phyloP scores from a whole-genome alignment of 2,888 invertebrate species.

The Drosophila vallismaia region DNA sequence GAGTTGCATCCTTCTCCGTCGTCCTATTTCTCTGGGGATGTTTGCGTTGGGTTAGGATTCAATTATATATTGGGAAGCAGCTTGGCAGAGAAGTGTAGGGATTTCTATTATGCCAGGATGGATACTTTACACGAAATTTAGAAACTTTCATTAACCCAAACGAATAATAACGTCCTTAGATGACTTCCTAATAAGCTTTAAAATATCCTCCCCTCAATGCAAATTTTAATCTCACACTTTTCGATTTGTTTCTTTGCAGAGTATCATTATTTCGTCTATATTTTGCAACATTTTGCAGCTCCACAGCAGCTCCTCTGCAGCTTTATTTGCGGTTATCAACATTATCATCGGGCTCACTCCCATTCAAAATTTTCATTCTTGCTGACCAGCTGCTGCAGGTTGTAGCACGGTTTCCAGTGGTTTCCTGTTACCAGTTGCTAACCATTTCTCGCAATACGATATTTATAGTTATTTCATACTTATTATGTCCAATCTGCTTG shows the following conservation, averaged over 20 bases:
- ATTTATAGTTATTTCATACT: slow-evolving; percentile 76
- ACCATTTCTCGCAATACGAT: slow-evolving; percentile 72
- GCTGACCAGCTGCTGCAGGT: slow-evolving; percentile 36
- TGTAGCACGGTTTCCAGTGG: neutral
- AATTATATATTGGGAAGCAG: slow-evolving; percentile 66
- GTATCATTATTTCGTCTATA: slow-evolving; percentile 6
- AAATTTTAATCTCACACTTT: neutral
- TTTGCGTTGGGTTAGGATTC: slow-evolving; percentile 72
- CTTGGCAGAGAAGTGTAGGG: slow-evolving; percentile 5
- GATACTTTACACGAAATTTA: neutral
- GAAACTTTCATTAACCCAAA: no score
- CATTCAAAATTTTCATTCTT: neutral
- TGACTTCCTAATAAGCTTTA: no score
- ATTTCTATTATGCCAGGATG: neutral
- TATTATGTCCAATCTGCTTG: slow-evolving; percentile 72
- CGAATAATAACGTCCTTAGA: no score
- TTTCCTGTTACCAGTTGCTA: slow-evolving; percentile 54
- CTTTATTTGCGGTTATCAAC: slow-evolving; percentile 65
- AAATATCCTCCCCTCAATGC: neutral
- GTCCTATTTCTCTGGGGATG: slow-evolving; percentile 72
- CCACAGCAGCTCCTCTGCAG: slow-evolving; percentile 1
- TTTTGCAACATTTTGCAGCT: neutral
- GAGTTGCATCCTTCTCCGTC: slow-evolving; percentile 40
- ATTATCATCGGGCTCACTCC: slow-evolving; percentile 58
- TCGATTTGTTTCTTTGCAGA: slow-evolving; percentile 17